phyloP scores from a whole-genome alignment of 2,113 vertebrate species.

The Microtus oregoni region DNA sequence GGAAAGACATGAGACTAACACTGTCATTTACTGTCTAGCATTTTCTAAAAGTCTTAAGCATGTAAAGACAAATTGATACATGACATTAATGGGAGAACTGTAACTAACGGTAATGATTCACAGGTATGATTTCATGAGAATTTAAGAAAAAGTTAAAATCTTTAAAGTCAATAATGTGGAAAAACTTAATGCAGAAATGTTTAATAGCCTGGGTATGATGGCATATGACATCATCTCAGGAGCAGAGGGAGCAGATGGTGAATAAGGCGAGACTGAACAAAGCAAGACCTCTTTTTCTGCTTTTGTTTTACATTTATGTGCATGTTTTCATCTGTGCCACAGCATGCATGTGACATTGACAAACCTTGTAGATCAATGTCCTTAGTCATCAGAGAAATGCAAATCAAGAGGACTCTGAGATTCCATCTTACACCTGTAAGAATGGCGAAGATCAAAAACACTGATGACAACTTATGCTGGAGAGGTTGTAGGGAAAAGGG shows the following conservation, averaged over 20 bases:
- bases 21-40: background rate
- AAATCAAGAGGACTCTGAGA: too few relatives aligned
- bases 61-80: background rate
- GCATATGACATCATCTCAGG: background rate
- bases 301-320: background rate
- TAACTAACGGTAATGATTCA: background rate
- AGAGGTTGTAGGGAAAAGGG: too few relatives aligned
- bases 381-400: too few relatives aligned
- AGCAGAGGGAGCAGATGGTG: too few relatives aligned
- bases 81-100: background rate
- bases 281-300: background rate
- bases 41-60: background rate
- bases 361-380: too few relatives aligned
- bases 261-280: background rate
- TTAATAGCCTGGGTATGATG: background rate
- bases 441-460: too few relatives aligned
- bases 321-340: background rate
- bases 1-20: background rate
- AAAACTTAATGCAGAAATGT: background rate
- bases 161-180: background rate
- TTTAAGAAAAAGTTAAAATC: background rate
- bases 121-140: background rate
- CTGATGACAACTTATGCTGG: too few relatives aligned
- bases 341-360: background rate
- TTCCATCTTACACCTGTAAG: too few relatives aligned